Evolutionary conservation across 2,113 vertebrate genomes (phyloP).

Genomic region (Brachirus orientalis): DNA sequence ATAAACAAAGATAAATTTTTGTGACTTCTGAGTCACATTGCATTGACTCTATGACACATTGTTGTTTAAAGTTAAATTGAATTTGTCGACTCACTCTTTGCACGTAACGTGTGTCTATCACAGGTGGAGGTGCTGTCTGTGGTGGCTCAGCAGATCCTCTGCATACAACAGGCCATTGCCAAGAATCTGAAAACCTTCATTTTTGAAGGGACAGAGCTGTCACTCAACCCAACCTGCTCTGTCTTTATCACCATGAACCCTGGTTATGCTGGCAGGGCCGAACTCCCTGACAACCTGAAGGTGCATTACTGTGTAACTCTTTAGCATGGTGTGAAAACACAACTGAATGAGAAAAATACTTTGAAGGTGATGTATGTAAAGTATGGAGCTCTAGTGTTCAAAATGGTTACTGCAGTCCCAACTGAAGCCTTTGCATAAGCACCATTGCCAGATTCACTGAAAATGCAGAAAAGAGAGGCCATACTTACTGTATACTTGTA

Average conservation of each 20-base stretch:
- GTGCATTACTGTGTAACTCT: conserved; percentile 72
- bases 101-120: conserved; percentile 20
- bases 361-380: too few species aligned
- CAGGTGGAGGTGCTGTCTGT: conserved; percentile 96
- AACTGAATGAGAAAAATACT: too few species aligned
- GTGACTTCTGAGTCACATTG: too few species aligned
- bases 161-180: conserved; percentile 91
- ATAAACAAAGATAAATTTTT: too few species aligned
- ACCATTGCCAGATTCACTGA: too few species aligned
- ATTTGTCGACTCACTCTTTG: too few species aligned
- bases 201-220: conserved; percentile 93
- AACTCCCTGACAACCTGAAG: conserved; percentile 95
- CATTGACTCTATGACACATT: too few species aligned
- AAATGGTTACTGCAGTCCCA: not conserved
- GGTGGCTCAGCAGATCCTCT: conserved; percentile 93
- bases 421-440: too few species aligned
- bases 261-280: conserved; percentile 92
- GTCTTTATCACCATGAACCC: conserved; percentile 98
- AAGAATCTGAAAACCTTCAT: conserved; percentile 86
- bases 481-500: too few species aligned
- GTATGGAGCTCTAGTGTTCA: not conserved
- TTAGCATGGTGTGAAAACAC: too few species aligned
- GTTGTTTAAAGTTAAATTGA: too few species aligned
- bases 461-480: too few species aligned
- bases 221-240: conserved; percentile 90